Evolutionary conservation across 92 coral and sea anemone species (phyloP).

Genomic region (Siderastrea siderea): DNA sequence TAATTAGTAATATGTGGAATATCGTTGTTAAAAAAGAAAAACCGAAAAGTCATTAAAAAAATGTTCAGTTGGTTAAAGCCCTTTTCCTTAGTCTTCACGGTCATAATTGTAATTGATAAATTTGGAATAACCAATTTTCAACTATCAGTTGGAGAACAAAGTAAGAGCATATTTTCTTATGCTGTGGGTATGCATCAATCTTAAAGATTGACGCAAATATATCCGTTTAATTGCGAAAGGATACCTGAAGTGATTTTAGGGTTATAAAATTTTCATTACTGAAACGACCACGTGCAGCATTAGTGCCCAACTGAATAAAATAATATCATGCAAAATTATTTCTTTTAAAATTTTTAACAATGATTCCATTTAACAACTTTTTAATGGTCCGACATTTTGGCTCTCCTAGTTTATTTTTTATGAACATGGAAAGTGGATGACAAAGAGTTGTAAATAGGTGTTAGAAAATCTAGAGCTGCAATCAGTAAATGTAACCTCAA

Average conservation of each 20-base stretch:
- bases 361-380: conserved; percentile 7
- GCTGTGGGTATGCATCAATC: too few species aligned
- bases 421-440: neutral
- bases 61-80: neutral
- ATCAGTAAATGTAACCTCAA: neutral
- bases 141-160: too few species aligned
- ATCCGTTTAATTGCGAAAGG: neutral
- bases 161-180: too few species aligned
- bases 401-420: neutral
- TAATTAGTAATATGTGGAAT: neutral
- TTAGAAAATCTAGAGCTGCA: neutral
- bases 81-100: neutral
- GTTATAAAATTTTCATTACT: neutral
- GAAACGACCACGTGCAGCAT: conserved; percentile 12
- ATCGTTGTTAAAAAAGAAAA: neutral
- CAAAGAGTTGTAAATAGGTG: neutral
- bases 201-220: too few species aligned
- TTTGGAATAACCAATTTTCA: neutral
- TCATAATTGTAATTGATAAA: neutral
- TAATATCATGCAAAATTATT: neutral
- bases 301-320: neutral
- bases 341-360: conserved; percentile 7
- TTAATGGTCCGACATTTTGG: conserved; percentile 24
- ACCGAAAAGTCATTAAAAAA: neutral
- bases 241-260: conserved; percentile 3